A percentile compares a stretch with the other conserved stretches of the same genome.
These are phyloP conservation scores for Rhinogobio ventralis DNA, from an alignment of 2,797 vertebrate genomes.

Conservation along the genomic window DNA sequence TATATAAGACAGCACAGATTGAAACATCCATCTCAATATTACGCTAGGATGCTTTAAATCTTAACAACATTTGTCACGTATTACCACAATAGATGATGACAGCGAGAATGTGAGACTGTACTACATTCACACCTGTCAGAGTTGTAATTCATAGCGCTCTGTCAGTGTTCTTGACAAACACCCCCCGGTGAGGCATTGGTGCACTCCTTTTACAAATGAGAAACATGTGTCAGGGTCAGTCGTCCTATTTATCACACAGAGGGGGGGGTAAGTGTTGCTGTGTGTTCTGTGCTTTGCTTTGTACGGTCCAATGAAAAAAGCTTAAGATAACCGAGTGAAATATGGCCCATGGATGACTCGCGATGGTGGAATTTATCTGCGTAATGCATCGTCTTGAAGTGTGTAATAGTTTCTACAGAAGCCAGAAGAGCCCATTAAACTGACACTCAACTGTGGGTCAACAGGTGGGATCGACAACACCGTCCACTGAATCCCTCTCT, in stretches of 20 bases:
- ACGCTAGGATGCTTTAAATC: not conserved
- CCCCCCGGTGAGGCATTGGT: not conserved
- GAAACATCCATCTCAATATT: not conserved
- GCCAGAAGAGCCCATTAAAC: conserved; percentile 48
- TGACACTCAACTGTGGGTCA: conserved; percentile 8
- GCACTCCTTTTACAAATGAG: conserved; percentile 29
- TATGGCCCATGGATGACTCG: conserved; percentile 30
- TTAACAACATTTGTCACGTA: not conserved
- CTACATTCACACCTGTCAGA: not conserved
- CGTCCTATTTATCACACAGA: not conserved
- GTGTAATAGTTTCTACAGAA: conserved; percentile 43
- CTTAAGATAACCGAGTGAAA: conserved; percentile 21
- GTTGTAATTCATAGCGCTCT: not conserved
- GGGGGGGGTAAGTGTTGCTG: not conserved
- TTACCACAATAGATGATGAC: not conserved
- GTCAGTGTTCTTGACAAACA: conserved; percentile 15
- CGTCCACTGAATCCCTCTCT: not conserved
- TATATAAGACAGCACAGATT: not conserved
- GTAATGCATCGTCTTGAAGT: conserved; percentile 24
- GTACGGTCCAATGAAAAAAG: not conserved
- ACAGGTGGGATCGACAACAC: not conserved
- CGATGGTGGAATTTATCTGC: conserved; percentile 14
- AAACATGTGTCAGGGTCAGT: conserved; percentile 41
- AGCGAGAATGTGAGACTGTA: not conserved
- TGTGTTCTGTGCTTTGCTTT: conserved; percentile 1